Percentiles rank a stretch among this genome's conserved stretches.
Evolutionary conservation across 2,888 invertebrate species (phyloP).

Genomic region (Patella pellucida): DNA sequence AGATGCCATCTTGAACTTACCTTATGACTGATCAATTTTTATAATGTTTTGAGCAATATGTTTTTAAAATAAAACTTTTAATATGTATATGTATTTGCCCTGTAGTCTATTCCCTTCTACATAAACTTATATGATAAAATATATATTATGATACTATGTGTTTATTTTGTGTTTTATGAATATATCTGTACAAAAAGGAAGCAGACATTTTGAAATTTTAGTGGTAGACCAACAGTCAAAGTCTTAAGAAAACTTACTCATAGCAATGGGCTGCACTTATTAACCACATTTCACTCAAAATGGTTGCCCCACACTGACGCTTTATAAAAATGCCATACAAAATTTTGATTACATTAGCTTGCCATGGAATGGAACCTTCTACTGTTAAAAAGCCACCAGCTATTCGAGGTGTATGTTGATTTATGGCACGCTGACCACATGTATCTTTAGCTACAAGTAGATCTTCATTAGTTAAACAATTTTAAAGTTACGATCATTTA

Average conservation of each 20-base stretch:
- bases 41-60: no score
- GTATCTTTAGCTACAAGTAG: not conserved
- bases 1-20: no score
- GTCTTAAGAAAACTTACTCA: constrained; percentile 72
- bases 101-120: no score
- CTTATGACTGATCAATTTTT: no score
- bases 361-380: constrained; percentile 29
- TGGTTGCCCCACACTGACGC: constrained; percentile 78
- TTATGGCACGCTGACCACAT: constrained; percentile 19
- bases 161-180: no score
- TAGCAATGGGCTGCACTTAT: constrained; percentile 77
- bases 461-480: not conserved
- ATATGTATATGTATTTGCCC: no score
- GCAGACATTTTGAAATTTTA: no score
- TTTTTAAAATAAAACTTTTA: no score
- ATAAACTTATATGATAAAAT: no score
- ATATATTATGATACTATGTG: no score
- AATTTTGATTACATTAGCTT: constrained; percentile 20
- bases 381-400: constrained; percentile 20
- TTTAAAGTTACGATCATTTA: not conserved
- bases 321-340: not conserved
- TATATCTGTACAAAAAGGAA: no score
- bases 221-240: no score
- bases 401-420: constrained; percentile 21
- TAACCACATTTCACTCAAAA: constrained; percentile 78